Base-by-base conservation (phyloP, 2,888 invertebrate species). In the Ophonus ardosiacus region DNA sequence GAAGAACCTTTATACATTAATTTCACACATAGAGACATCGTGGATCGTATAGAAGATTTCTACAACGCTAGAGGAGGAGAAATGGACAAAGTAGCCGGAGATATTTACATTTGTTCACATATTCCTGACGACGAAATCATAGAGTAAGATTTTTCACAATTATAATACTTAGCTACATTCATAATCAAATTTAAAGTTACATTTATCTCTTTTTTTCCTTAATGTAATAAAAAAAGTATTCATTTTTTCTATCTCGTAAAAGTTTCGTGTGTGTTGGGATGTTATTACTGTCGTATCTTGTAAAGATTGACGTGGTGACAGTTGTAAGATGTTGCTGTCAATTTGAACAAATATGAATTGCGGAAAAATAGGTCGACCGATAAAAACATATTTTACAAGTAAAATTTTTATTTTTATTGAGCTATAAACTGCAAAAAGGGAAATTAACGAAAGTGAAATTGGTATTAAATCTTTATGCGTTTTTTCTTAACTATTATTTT, bases 21-120 rank as follows among this genome's bases (percentile, higher is more conserved):
- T 92, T 97, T 96, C 91, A 96, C 96, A 87, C 96, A 96, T 92
- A 94, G 94, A 89, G 94, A 94, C 87, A 96, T 97, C 90, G 95
- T 97, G 91, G 94, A 95, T 89, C 94, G 95, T 89, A 93, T 97
- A 90, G 95, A 95, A 91, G 94, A 94, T 88, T 95, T 96, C 88
- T 96, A 96, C 91, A 91, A 92, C 85, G 92, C 92, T 78, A 91
- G 90, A 81, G 95, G 95, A 85, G 95, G 95, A 84, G 92, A 92
- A 59, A 92, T 95, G 91, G 96, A 97, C 90, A 95, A 95, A 91
- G 94, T 96, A 88, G 94, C 95, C 88, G 96, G 97, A 85, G 97
- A 97, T 91, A 94, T 97, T 85, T 97, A 96, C 91, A 94, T 95
- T 88, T 95, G 95, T 91, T 93, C 94, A 88, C 93, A 94, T 88